A percentile compares a stretch with the other conserved stretches of the same genome.
Conservation (phyloP, 1,140 invertebrate genomes). For the Scaptomyza pallida region DNA sequence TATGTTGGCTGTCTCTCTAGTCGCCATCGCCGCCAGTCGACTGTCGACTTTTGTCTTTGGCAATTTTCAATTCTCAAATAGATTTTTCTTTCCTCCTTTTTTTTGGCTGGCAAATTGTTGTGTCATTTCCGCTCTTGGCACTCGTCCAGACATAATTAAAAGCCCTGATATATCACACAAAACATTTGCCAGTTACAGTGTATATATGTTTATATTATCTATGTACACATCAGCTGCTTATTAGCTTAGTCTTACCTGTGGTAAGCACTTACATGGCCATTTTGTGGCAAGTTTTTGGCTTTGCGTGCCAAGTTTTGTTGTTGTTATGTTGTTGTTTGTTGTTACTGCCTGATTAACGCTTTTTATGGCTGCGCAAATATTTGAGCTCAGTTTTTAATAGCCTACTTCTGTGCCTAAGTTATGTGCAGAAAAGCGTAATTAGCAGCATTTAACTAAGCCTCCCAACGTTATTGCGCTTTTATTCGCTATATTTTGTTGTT, state of each 20-base stretch:
- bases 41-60: conserved; percentile 33
- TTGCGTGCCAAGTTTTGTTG: conserved; percentile 36
- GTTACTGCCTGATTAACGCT: conserved; percentile 46
- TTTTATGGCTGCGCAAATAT: conserved; percentile 68
- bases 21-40: conserved; percentile 11
- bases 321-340: background rate
- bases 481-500: background rate
- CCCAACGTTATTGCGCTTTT: conserved; percentile 16
- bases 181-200: background rate
- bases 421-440: conserved; percentile 68
- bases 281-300: conserved; percentile 37
- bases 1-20: background rate
- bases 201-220: background rate
- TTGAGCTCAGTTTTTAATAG: conserved; percentile 71
- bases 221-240: conserved; percentile 1
- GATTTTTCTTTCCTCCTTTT: conserved; percentile 68
- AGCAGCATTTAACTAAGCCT: conserved; percentile 75
- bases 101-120: conserved; percentile 27
- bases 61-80: conserved; percentile 74
- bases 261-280: conserved; percentile 23
- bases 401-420: conserved; percentile 39
- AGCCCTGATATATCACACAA: conserved; percentile 18
- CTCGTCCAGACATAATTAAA: conserved; percentile 67
- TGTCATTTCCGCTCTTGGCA: conserved; percentile 39
- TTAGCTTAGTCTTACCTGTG: conserved; percentile 19